A percentile compares a stretch with the other conserved stretches of the same genome.
Conservation (phyloP, 2,797 vertebrate species). For the Pseudochirops corinnae region DNA sequence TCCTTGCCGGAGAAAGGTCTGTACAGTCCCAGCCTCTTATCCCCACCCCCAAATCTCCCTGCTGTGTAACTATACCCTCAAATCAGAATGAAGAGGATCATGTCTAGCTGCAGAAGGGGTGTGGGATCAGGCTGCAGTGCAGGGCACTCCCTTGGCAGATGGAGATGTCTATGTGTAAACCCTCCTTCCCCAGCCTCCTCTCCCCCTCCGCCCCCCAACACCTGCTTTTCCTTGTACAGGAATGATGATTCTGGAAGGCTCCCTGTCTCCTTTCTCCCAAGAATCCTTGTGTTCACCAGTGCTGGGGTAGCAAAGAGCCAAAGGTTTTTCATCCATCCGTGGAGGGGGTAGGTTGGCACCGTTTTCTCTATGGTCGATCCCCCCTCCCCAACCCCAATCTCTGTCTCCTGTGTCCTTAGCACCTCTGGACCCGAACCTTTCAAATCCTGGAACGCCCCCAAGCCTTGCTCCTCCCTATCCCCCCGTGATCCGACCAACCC, state of each 20-base stretch:
- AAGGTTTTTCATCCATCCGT: slow-evolving; percentile 12
- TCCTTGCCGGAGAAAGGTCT: slow-evolving; percentile 46
- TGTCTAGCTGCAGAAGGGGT: background rate
- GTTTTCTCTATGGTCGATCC: background rate
- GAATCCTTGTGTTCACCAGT: background rate
- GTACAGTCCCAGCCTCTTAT: background rate
- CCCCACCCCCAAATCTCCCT: slow-evolving; percentile 28
- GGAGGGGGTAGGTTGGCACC: slow-evolving; percentile 30
- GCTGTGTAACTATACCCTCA: background rate
- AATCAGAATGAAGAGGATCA: background rate
- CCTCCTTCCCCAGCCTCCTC: background rate
- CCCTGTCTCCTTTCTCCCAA: background rate
- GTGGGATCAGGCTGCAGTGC: background rate
- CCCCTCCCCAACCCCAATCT: background rate
- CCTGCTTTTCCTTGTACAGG: background rate
- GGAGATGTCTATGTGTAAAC: background rate
- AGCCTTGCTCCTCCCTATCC: slow-evolving; percentile 28
- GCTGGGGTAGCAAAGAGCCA: background rate
- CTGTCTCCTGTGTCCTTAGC: background rate
- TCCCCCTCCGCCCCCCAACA: background rate
- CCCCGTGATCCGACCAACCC: slow-evolving; percentile 20
- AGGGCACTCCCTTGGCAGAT: background rate
- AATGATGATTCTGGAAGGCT: background rate
- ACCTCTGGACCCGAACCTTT: slow-evolving; percentile 22
- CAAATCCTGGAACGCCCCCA: slow-evolving; percentile 48